These are phyloP conservation scores for Rhynchonycteris naso DNA, from an alignment of 2,797 vertebrate species.

Conservation along the genomic window DNA sequence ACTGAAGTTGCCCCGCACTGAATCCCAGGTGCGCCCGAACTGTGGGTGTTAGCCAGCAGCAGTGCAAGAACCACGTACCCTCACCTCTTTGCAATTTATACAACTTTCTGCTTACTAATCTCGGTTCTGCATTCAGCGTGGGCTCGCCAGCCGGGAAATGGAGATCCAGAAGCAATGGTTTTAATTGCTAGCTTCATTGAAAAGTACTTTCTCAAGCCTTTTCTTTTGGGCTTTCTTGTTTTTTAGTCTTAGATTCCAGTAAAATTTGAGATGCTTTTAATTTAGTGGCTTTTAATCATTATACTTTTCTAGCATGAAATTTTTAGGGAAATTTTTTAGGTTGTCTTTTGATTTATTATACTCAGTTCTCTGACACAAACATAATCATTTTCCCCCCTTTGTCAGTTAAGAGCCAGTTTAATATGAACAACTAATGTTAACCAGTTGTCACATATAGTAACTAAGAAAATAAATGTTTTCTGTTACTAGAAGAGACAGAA, in stretches of 20 bases:
- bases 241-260: not conserved
- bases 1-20: not conserved
- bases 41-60: not conserved
- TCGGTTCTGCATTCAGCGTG: not conserved
- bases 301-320: not conserved
- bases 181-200: slow-evolving; percentile 45
- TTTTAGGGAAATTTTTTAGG: not conserved
- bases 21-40: not conserved
- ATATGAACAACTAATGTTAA: not conserved
- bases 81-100: not conserved
- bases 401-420: not conserved
- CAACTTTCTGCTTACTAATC: not conserved
- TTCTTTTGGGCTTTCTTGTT: not conserved
- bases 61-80: not conserved
- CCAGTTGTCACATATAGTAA: not conserved
- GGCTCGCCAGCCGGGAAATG: not conserved
- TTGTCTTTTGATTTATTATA: not conserved
- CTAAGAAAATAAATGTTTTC: not conserved
- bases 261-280: slow-evolving; percentile 15
- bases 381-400: not conserved
- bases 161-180: not conserved
- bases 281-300: slow-evolving; percentile 3
- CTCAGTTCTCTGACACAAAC: not conserved
- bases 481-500: not conserved
- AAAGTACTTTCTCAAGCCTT: not conserved